A percentile compares a stretch with the other conserved stretches of the same genome.
Conservation (phyloP, 2,797 vertebrate genomes). For the Euphonia xanthogaster region DNA sequence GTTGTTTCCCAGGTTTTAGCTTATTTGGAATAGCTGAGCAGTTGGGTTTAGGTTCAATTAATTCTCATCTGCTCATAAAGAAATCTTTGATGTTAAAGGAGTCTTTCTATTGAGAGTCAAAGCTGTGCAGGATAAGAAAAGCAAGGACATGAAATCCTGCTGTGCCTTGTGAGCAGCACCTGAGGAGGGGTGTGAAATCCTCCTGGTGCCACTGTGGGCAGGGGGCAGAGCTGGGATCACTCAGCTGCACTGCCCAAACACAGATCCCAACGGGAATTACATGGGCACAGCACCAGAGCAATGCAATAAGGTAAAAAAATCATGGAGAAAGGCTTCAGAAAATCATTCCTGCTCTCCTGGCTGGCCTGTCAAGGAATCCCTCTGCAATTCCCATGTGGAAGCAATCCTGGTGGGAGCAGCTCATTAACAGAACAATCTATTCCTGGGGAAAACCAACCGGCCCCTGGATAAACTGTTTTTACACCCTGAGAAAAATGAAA, state of each 20-base stretch:
- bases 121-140: background rate
- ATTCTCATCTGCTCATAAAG: background rate
- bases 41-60: background rate
- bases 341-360: background rate
- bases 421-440: background rate
- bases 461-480: background rate
- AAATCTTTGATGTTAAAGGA: conserved; percentile 11
- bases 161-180: background rate
- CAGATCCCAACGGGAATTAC: accelerated
- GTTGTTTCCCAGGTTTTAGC: background rate
- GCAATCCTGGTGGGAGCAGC: background rate
- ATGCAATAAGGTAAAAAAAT: background rate
- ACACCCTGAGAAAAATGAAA: background rate
- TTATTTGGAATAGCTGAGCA: background rate
- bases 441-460: background rate
- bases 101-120: background rate
- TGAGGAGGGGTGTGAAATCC: background rate
- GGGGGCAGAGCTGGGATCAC: background rate
- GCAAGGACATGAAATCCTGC: background rate
- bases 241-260: background rate
- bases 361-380: background rate
- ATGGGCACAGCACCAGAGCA: accelerated
- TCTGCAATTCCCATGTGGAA: background rate
- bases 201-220: accelerated
- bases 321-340: background rate